These are phyloP conservation scores for Cynaeus angustus DNA, from an alignment of 2,888 invertebrate species.

Conservation along the genomic window DNA sequence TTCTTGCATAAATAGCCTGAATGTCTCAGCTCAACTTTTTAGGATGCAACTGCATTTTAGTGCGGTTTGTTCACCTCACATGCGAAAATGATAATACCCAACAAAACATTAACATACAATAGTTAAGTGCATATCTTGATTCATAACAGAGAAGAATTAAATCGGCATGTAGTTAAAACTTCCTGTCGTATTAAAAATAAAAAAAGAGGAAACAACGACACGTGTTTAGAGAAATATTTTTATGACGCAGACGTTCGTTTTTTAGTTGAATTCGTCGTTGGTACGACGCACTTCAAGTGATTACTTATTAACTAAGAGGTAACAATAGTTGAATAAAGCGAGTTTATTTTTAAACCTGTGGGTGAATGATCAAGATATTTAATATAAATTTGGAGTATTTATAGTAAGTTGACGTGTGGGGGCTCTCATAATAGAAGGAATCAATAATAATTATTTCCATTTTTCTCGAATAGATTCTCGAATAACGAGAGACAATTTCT, in stretches of 20 bases:
- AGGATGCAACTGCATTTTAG: conserved; percentile 24
- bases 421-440: not conserved
- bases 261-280: not conserved
- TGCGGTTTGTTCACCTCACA: conserved; percentile 19
- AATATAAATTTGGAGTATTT: conserved; percentile 18
- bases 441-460: not conserved
- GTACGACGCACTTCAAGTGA: not conserved
- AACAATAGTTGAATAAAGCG: conserved; percentile 1
- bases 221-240: not conserved
- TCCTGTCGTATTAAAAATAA: not conserved
- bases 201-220: not conserved
- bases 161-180: not conserved
- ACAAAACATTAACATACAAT: conserved; percentile 21
- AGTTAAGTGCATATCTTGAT: conserved; percentile 1
- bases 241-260: not conserved
- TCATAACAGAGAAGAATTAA: not conserved
- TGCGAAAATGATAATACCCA: not conserved
- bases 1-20: conserved; percentile 25
- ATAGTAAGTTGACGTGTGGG: not conserved
- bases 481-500: too few relatives aligned
- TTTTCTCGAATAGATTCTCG: too few relatives aligned
- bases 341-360: conserved; percentile 16
- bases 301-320: conserved; percentile 1
- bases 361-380: conserved; percentile 26
- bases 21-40: not conserved